Evolutionary conservation across 2,797 vertebrate genomes (phyloP).

Genomic region (Meda fulgida): DNA sequence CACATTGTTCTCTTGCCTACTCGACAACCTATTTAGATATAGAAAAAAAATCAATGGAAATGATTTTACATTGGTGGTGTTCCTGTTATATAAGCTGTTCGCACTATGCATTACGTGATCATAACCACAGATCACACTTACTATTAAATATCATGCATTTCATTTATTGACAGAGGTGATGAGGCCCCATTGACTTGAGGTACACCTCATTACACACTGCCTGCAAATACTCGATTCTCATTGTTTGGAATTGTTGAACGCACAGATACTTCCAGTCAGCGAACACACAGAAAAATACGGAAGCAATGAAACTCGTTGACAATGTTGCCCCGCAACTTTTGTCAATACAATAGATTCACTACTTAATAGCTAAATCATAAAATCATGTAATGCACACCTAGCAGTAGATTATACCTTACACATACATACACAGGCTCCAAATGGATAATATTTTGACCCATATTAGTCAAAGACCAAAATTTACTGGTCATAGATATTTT

Average conservation of each 20-base stretch:
- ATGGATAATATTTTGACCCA: background rate
- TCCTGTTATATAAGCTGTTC: background rate
- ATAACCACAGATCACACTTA: constrained; percentile 6
- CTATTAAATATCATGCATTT: constrained; percentile 20
- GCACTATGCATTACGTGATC: background rate
- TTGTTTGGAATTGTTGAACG: background rate
- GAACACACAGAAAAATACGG: background rate
- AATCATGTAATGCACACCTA: background rate
- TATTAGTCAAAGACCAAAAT: background rate
- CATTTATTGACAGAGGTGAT: constrained; percentile 17
- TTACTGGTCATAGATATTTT: background rate
- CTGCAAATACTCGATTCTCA: background rate
- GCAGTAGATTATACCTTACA: background rate
- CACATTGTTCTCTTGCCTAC: constrained; percentile 30
- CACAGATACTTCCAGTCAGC: background rate
- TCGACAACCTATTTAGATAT: background rate
- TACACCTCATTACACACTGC: constrained; percentile 23
- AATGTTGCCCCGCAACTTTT: background rate
- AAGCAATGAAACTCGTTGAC: background rate
- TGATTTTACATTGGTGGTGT: background rate
- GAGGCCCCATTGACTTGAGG: constrained; percentile 11
- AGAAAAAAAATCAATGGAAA: background rate
- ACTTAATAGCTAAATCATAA: background rate
- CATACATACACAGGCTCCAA: background rate
- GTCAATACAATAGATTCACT: background rate